Evolutionary conservation across 1,140 invertebrate genomes (phyloP).

Genomic region (Rhyzopertha dominica): DNA sequence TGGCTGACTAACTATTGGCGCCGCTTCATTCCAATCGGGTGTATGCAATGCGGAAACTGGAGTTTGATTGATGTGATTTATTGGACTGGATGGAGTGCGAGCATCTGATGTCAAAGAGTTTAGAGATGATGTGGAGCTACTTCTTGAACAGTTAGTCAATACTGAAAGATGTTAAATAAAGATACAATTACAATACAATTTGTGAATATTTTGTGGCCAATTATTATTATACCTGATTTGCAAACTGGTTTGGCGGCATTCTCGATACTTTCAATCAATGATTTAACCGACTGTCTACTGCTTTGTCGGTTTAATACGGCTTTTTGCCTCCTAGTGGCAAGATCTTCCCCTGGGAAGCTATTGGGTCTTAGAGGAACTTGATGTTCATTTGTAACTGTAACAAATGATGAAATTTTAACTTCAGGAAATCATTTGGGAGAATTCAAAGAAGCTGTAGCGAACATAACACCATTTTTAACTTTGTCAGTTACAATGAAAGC

Average conservation of each 20-base stretch:
- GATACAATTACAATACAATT: too few relatives aligned
- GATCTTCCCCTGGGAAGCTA: constrained; percentile 46
- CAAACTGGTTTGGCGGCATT: constrained; percentile 75
- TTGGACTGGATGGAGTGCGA: constrained; percentile 36
- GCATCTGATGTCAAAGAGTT: constrained; percentile 50
- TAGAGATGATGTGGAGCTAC: constrained; percentile 54
- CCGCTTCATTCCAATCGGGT: constrained; percentile 19
- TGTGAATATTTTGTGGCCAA: too few relatives aligned
- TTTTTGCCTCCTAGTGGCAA: constrained; percentile 55
- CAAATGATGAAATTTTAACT: too few relatives aligned
- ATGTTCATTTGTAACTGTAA: too few relatives aligned
- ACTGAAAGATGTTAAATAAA: too few relatives aligned
- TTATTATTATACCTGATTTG: too few relatives aligned
- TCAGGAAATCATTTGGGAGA: too few relatives aligned
- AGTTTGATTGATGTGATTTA: constrained; percentile 10
- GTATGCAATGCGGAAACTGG: constrained; percentile 31
- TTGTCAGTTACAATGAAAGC: too few relatives aligned
- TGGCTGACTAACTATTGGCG: constrained; percentile 7
- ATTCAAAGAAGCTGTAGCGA: too few relatives aligned
- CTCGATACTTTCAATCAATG: constrained; percentile 85
- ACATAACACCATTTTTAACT: too few relatives aligned
- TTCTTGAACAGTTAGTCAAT: constrained; percentile 45
- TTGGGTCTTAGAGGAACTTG: constrained; percentile 26
- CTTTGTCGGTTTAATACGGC: constrained; percentile 62
- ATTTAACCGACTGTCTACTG: constrained; percentile 79